Percentiles rank a stretch among this genome's conserved stretches.
Conservation (phyloP, 2,113 vertebrate genomes). For the Chamaea fasciata region DNA sequence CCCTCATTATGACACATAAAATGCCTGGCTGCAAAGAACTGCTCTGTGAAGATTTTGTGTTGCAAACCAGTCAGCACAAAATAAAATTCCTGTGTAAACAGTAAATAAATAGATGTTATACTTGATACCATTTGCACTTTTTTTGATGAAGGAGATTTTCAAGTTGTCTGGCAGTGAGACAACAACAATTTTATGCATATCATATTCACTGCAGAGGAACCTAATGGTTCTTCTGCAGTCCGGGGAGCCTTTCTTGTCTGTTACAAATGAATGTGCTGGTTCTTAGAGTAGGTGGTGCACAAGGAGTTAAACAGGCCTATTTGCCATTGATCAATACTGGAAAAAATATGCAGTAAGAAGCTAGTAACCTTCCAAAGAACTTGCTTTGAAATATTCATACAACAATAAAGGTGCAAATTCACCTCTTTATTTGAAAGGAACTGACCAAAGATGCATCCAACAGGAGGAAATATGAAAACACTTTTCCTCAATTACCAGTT, state of each 20-base stretch:
- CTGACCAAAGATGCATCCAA: slow-evolving; percentile 7
- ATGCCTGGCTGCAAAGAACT: slow-evolving; percentile 63
- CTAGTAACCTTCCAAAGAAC: slow-evolving; percentile 8
- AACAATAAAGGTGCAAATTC: slow-evolving; percentile 5
- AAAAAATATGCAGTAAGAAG: not conserved
- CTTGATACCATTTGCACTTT: slow-evolving; percentile 3
- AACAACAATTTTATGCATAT: not conserved
- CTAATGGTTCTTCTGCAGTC: not conserved
- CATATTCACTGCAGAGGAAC: not conserved
- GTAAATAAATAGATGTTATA: slow-evolving; percentile 31
- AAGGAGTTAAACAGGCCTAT: slow-evolving; percentile 6
- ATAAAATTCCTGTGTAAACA: slow-evolving; percentile 60
- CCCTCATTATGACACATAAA: slow-evolving; percentile 66
- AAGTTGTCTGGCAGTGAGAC: not conserved
- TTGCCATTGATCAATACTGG: not conserved
- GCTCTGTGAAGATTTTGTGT: slow-evolving; percentile 53
- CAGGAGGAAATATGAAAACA: slow-evolving; percentile 35
- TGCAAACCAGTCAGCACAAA: slow-evolving; percentile 60
- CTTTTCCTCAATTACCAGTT: slow-evolving; percentile 47
- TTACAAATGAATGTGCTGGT: not conserved
- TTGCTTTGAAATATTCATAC: slow-evolving; percentile 30
- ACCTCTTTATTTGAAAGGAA: slow-evolving; percentile 5
- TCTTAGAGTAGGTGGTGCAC: not conserved
- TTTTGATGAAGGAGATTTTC: slow-evolving; percentile 18
- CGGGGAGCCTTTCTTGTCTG: not conserved